These are phyloP conservation scores for Cryptocheilus praepositus DNA, from an alignment of 2,888 invertebrate genomes.

Conservation along the genomic window DNA sequence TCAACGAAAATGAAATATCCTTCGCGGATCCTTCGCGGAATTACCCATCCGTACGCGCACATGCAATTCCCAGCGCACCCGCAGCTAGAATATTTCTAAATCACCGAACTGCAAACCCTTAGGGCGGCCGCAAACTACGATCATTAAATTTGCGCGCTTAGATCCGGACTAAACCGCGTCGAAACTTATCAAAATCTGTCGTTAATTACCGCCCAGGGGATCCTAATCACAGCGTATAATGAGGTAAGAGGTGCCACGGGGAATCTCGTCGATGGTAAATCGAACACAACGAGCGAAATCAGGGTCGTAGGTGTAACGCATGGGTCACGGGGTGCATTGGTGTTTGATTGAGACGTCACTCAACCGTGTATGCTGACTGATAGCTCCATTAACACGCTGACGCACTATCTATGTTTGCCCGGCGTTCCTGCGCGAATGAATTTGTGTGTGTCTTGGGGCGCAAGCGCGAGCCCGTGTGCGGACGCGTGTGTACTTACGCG, in stretches of 20 bases:
- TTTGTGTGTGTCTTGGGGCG: background rate
- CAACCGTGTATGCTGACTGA: constrained; percentile 65
- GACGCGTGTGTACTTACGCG: constrained; percentile 1
- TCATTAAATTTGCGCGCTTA: constrained; percentile 7
- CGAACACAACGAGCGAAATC: constrained; percentile 47
- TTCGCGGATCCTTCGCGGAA: no score
- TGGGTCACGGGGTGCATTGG: constrained; percentile 49
- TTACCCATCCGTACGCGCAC: no score
- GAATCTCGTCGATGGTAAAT: constrained; percentile 37
- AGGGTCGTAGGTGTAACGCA: constrained; percentile 41
- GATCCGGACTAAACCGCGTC: background rate
- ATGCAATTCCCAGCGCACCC: no score
- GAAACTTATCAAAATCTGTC: constrained; percentile 34
- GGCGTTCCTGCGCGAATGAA: constrained; percentile 7
- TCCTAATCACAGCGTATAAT: constrained; percentile 42
- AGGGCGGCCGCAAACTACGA: constrained; percentile 7
- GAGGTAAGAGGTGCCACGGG: constrained; percentile 40
- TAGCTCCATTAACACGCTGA: constrained; percentile 66
- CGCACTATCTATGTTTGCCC: constrained; percentile 59
- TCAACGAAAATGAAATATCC: no score
- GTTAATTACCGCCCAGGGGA: constrained; percentile 40
- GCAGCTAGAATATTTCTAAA: no score
- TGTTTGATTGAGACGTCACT: constrained; percentile 68
- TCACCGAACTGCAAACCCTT: background rate
- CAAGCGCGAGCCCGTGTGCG: background rate